A percentile compares a stretch with the other conserved stretches of the same genome.
These are phyloP conservation scores for Rachycentron canadum DNA, from an alignment of 2,797 vertebrate genomes.

Conservation along the genomic window DNA sequence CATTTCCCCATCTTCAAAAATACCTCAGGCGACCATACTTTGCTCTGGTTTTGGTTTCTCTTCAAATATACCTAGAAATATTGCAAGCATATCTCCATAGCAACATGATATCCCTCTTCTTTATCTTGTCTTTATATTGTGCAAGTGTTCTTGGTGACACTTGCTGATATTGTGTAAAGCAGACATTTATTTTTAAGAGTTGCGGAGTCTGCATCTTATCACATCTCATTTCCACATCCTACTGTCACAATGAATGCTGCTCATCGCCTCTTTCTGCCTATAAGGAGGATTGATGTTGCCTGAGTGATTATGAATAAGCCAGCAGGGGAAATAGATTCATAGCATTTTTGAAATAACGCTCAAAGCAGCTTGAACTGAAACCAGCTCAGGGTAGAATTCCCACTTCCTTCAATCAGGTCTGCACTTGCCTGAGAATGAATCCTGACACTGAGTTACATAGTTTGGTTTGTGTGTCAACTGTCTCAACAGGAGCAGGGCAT, in stretches of 20 bases:
- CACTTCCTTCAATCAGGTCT: constrained; percentile 46
- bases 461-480: constrained; percentile 40
- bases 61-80: constrained; percentile 2
- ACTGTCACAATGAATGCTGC: neutral
- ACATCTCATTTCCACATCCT: constrained; percentile 46
- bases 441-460: constrained; percentile 13
- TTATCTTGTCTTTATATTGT: neutral
- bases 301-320: neutral
- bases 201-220: neutral
- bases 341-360: constrained; percentile 11
- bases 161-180: neutral
- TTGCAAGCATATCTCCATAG: neutral
- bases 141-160: neutral
- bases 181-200: neutral
- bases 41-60: neutral
- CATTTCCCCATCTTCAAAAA: neutral
- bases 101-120: neutral
- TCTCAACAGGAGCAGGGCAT: constrained; percentile 84
- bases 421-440: constrained; percentile 53
- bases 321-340: constrained; percentile 21
- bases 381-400: constrained; percentile 16
- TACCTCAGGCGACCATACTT: neutral
- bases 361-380: constrained; percentile 15
- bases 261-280: neutral
- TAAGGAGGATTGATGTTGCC: neutral